Conservation (phyloP, 2,113 vertebrate species). For the Austrofundulus limnaeus region DNA sequence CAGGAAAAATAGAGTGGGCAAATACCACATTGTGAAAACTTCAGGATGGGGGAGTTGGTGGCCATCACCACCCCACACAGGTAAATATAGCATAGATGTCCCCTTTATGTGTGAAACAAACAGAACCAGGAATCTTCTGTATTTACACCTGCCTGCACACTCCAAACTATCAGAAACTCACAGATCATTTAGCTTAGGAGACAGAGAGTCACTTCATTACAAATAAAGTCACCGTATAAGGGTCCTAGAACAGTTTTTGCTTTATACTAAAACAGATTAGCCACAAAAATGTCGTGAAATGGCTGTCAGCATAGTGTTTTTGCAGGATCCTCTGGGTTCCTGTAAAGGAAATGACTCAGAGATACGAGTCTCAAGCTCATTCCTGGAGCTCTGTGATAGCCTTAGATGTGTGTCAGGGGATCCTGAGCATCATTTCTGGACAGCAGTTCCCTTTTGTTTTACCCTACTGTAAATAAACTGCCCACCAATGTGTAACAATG, state of each 20-base stretch:
- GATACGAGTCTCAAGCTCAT: conserved; percentile 55
- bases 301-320: conserved; percentile 66
- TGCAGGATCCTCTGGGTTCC: conserved; percentile 72
- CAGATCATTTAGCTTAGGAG: conserved; percentile 1
- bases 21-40: conserved; percentile 7
- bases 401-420: conserved; percentile 37
- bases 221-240: not conserved
- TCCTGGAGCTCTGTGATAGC: conserved; percentile 68
- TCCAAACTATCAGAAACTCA: conserved; percentile 2
- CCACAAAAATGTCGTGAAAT: conserved; percentile 48
- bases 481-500: conserved; percentile 22
- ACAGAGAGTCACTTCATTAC: conserved; percentile 1
- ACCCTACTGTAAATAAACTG: conserved; percentile 31
- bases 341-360: conserved; percentile 79
- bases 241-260: conserved; percentile 25
- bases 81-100: conserved; percentile 5
- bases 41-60: conserved; percentile 30
- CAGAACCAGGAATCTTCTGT: conserved; percentile 2
- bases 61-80: conserved; percentile 33
- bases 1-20: not conserved
- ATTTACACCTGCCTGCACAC: not conserved
- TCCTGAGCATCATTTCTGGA: conserved; percentile 50
- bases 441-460: conserved; percentile 41
- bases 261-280: conserved; percentile 37
- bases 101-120: not conserved